Conservation (phyloP, 2,888 invertebrate species). For the Macropis europaea region DNA sequence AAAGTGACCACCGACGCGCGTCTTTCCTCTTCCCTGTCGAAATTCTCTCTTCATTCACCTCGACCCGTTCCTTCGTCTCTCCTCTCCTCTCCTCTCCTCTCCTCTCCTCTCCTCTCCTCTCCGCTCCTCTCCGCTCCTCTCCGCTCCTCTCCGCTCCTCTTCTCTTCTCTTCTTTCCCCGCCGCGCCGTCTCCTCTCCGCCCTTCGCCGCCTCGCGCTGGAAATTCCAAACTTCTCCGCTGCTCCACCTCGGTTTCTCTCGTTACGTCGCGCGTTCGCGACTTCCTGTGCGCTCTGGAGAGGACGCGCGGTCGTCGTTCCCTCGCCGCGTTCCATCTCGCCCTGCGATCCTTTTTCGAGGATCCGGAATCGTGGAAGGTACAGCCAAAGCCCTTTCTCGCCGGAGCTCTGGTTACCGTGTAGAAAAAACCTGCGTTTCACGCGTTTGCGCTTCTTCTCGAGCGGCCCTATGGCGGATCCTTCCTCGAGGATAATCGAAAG, state of each 20-base stretch:
- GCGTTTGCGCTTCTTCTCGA: conserved; percentile 4
- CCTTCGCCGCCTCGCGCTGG: not conserved
- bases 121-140: not conserved
- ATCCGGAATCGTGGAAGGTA: conserved; percentile 11
- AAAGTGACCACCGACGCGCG: not conserved
- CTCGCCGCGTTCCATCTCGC: not conserved
- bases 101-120: not conserved
- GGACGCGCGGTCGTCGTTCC: too few relatives aligned
- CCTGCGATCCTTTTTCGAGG: not conserved
- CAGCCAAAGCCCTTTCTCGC: conserved; percentile 15
- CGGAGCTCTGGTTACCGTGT: conserved; percentile 15
- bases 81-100: not conserved
- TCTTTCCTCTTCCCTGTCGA: conserved; percentile 3
- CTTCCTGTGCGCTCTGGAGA: too few relatives aligned
- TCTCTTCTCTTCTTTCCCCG: not conserved
- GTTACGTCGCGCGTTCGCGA: too few relatives aligned
- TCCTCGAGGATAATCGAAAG: conserved; percentile 29
- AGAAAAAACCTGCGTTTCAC: conserved; percentile 50
- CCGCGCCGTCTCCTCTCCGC: not conserved
- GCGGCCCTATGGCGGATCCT: conserved; percentile 51
- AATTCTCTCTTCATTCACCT: not conserved
- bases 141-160: not conserved
- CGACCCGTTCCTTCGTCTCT: not conserved
- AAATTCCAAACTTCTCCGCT: not conserved
- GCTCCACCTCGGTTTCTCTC: not conserved